Evolutionary conservation across 2,888 invertebrate genomes (phyloP), one percentile per base, ranked within the genome.

Genomic region (Pseudolycoriella hygida): DNA sequence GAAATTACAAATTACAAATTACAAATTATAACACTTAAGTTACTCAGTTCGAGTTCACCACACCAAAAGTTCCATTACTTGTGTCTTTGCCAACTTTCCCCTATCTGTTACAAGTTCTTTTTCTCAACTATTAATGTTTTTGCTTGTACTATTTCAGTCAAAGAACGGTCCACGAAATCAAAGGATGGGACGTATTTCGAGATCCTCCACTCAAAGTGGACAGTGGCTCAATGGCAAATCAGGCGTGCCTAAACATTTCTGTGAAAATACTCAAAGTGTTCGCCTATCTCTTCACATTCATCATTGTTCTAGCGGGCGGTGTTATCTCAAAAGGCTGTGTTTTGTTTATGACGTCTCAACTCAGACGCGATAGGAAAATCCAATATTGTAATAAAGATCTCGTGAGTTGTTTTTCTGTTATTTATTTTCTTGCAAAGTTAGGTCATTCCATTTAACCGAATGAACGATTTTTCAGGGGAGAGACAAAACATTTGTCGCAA

Each of bases 131-230:
- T n/a, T n/a, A n/a, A n/a, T n/a, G n/a, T n/a, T n/a, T n/a, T n/a
- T n/a, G n/a, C 15, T 8, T 14, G 5, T 14, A 14, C 12, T 49
- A 51, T 69, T 74, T 37, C 71, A 86, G 86, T 60, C 81, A 81
- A 67, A 72, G 86, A 58, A 85, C 85, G 49, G 77, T 85, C 55
- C 79, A 80, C 59, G 87, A 86, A 64, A 85, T 85, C 55, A 88
- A 88, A 79, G 85, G 83, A 77, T 94, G 94, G 94, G 93, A 94
- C 74, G 90, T 93, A 48, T 94, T 94, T 70, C 73, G 90, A 59
- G 83, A 89, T 65, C 82, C 90, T 54, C 92, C 93, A 10, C 80
- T 80, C 55, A 86, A 88, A 66, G 77, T 80, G 67, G 86, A 87
- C 67, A 83, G 83, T 53, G 86, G 87, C 51, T 88, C 88, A 44